These are phyloP conservation scores for Peromyscus aztecus DNA, from an alignment of 2,797 vertebrate genomes.

Conservation along the genomic window DNA sequence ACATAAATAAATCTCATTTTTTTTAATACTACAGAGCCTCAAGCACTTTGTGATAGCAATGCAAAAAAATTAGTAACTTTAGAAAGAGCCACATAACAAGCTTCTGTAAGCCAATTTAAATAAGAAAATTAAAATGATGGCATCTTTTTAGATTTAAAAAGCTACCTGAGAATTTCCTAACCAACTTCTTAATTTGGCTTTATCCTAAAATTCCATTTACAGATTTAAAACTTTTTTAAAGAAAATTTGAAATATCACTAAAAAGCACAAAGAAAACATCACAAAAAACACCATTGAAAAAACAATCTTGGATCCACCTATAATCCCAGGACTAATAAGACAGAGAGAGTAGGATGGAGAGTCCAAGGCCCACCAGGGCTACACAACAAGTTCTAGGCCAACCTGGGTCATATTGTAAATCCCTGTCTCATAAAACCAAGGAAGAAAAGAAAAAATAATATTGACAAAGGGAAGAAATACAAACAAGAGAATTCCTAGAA, in stretches of 20 bases:
- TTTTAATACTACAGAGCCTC: not conserved
- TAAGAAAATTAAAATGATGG: constrained; percentile 21
- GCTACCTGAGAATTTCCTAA: constrained; percentile 7
- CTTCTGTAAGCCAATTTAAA: not conserved
- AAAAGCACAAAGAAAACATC: not conserved
- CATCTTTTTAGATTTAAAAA: constrained; percentile 35
- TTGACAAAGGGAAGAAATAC: not conserved
- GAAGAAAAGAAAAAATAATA: not conserved
- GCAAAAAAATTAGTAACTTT: not conserved
- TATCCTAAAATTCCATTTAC: not conserved
- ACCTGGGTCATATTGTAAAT: not conserved
- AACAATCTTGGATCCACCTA: not conserved
- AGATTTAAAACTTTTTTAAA: not conserved
- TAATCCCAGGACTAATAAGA: not conserved
- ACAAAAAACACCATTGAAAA: not conserved
- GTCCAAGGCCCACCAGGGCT: not conserved
- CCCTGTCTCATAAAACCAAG: not conserved
- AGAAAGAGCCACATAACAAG: not conserved
- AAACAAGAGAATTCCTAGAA: not conserved
- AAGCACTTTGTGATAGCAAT: not conserved
- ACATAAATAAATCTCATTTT: not conserved
- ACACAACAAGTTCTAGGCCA: not conserved
- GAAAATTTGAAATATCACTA: not conserved
- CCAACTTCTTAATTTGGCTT: constrained; percentile 21
- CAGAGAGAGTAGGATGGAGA: not conserved